Evolutionary conservation across 23 tunicate genomes (phyloP), one percentile per base, ranked within the genome.

Genomic region (Trididemnum miniatum): DNA sequence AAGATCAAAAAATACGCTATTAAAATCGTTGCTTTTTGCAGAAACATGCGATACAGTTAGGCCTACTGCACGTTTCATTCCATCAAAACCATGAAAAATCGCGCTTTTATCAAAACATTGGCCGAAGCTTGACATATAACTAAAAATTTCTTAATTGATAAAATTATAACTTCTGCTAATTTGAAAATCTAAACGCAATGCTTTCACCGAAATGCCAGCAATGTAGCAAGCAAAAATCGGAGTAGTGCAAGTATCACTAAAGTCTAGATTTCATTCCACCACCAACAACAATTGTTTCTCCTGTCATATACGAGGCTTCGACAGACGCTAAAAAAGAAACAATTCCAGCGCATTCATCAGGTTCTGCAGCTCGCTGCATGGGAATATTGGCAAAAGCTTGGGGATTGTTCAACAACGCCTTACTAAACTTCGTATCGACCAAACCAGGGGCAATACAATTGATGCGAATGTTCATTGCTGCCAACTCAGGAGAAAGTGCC

Each of bases 371-470:
- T 39, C 98, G 34, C 35, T 71, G 50, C 72, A 94, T 27, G 3
- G 92, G 82, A 27, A 88, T 59, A 20, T 64, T 5, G 0, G 30
- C 24, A 28, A 88, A 18, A 20, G 67, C 25, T 32, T 81, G 38
- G 31, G 65, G 71, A 65, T 69, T 57, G 40, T 89, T 34, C 72
- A 76, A 79, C 35, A 94, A 57, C 24, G 94, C 94, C 25, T 81
- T 82, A 59, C 94, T 89, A 35, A 94, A 94, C 33, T 85, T 89
- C 22, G 98, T 94, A 66, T 80, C 84, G 75, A 94, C 76, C 34
- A 94, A 78, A 2, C 98, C 98, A 50, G 98, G 98, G 3, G 88
- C 88, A 29, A 94, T 30, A 52, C 94, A 84, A 71, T 94, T 94
- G 28, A 94, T 66, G 34, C 98, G 79, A 31, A 94, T 94, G 40